phyloP scores from a whole-genome alignment of 2,888 invertebrate genomes.

The Leuctra nigra region DNA sequence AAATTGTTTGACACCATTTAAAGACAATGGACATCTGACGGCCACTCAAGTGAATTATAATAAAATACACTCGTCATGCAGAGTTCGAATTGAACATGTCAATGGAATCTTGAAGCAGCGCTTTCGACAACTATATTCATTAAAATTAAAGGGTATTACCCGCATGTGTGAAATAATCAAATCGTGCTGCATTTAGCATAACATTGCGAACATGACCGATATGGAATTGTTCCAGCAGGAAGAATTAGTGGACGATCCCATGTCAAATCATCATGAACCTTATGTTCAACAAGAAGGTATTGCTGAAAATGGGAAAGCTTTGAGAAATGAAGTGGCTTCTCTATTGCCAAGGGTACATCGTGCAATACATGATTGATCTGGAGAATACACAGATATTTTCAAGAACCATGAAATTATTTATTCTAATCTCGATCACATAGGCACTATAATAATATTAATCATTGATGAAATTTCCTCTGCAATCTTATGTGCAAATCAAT shows the following conservation, averaged over 20 bases:
- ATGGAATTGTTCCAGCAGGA: not conserved
- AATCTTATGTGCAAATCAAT: too few species aligned
- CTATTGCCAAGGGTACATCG: too few species aligned
- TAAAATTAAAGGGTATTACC: not conserved
- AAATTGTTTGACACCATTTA: constrained; percentile 25
- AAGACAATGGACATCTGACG: constrained; percentile 24
- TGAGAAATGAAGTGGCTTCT: not conserved
- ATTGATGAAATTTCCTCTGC: too few species aligned
- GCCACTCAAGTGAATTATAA: constrained; percentile 23
- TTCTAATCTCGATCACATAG: too few species aligned
- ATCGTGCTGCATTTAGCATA: constrained; percentile 16
- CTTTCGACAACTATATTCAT: constrained; percentile 5
- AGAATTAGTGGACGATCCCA: not conserved
- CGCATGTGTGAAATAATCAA: not conserved
- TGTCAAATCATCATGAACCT: not conserved
- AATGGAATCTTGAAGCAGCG: constrained; percentile 23
- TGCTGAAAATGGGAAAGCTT: not conserved
- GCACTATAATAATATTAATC: too few species aligned
- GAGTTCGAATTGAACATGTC: constrained; percentile 25
- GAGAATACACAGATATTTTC: too few species aligned
- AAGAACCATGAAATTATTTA: too few species aligned
- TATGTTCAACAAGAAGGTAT: not conserved
- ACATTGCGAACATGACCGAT: not conserved
- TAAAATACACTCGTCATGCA: not conserved
- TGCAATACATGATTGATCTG: too few species aligned